Evolutionary conservation across 2,797 vertebrate genomes (phyloP).

Genomic region (Momotus momota): DNA sequence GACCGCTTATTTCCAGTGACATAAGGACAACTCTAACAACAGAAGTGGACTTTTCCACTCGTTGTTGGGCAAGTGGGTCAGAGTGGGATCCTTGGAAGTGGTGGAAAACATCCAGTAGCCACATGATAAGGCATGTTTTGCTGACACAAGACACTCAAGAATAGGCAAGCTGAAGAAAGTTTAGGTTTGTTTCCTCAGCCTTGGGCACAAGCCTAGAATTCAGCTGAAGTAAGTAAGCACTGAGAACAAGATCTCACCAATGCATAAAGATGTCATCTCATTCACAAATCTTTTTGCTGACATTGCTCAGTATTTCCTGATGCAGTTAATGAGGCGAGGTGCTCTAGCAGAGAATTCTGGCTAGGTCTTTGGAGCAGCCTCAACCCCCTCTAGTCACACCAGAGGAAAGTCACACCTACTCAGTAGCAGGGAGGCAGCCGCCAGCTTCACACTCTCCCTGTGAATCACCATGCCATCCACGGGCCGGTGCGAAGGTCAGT

Average conservation of each 20-base stretch:
- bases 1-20: background rate
- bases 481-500: background rate
- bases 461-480: background rate
- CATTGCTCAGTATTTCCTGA: background rate
- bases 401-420: background rate
- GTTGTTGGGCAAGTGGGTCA: background rate
- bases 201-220: constrained; percentile 48
- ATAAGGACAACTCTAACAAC: background rate
- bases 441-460: background rate
- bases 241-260: constrained; percentile 21
- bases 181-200: constrained; percentile 59
- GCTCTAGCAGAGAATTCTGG: background rate
- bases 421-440: background rate
- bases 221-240: constrained; percentile 19
- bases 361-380: background rate
- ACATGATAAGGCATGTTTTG: constrained; percentile 38
- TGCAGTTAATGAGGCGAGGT: constrained; percentile 11
- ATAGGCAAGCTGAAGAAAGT: constrained; percentile 47
- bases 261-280: constrained; percentile 33
- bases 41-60: background rate
- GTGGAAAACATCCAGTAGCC: background rate
- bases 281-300: constrained; percentile 40
- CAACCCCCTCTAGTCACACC: background rate
- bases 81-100: constrained; percentile 10
- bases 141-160: constrained; percentile 36